phyloP scores from a whole-genome alignment of 2,113 vertebrate species.

The Rhodinocichla rosea region DNA sequence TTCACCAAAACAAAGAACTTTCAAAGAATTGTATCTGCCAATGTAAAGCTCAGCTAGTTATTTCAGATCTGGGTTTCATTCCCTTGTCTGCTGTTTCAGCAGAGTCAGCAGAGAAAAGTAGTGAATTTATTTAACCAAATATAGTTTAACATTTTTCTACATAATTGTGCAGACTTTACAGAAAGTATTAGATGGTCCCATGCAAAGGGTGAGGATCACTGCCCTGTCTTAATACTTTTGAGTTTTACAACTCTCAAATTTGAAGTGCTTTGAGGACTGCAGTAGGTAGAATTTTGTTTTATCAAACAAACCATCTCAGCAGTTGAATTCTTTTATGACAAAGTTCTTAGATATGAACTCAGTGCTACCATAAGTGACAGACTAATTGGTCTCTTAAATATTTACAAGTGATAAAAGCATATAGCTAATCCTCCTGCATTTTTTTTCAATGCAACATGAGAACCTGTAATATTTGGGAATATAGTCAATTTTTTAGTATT shows the following conservation, averaged over 20 bases:
- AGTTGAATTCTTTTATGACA: not conserved
- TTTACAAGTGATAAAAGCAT: not conserved
- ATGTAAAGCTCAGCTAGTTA: not conserved
- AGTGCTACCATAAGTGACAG: not conserved
- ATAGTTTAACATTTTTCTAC: not conserved
- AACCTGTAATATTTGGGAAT: not conserved
- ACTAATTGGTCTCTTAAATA: not conserved
- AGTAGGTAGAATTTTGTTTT: not conserved
- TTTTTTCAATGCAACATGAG: fast-evolving
- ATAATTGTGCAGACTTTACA: not conserved
- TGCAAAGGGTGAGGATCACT: not conserved
- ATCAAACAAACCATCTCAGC: not conserved
- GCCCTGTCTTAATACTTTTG: not conserved
- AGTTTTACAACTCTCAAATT: not conserved
- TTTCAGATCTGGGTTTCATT: not conserved
- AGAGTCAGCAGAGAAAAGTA: not conserved
- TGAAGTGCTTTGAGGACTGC: not conserved
- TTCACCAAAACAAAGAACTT: not conserved
- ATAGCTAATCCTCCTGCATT: not conserved
- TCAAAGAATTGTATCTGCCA: not conserved
- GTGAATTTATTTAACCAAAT: not conserved
- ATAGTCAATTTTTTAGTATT: not conserved
- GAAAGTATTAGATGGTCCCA: not conserved
- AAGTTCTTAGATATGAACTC: not conserved
- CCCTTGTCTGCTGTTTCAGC: not conserved